Evolutionary conservation across 2,113 vertebrate genomes (phyloP), one percentile per base, ranked within the genome.

Genomic region (Vicugna pacos): DNA sequence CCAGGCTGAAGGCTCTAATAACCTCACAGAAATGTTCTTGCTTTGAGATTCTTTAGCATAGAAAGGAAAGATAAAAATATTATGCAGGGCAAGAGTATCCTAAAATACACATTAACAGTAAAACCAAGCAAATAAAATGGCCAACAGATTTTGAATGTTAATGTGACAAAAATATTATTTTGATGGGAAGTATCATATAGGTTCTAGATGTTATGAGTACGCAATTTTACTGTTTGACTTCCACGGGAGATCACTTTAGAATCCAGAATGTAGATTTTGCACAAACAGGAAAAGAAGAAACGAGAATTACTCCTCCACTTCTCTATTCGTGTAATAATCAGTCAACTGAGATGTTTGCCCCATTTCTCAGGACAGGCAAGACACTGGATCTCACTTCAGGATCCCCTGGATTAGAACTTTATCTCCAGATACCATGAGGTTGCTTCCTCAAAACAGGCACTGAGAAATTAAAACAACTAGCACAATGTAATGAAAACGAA

Each of bases 381-480:
- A 83, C 70, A 32, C 7, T 93, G 73, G 94, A 93, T 97, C 92
- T 97, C 84, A 91, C 89, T 98, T 98, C 95, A 96, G 81, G 89
- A 92, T 79, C 86, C 92, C 94, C 79, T 96, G 91, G 90, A 95
- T 98, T 97, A 97, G 96, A 98, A 97, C 86, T 96, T 98, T 65
- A 96, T 97, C 89, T 97, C 86, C 65, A 93, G 10, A 80, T 98
- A 89, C 90, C 95, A 89, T 97, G 96, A 98, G n/a, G 22, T 95
- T 97, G 30, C 79, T 98, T 94, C 96, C 95, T 96, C 94, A 95
- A 98, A 97, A 95, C 38, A 97, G 88, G 56, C 56, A 92, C 62
- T 72, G 92, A 97, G 93, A 98, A 98, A 98, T 98, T 98, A 98
- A 97, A 98, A 97, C 94, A 77, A 86, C 67, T 17, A 38, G n/a